Evolutionary conservation across 2,888 invertebrate species (phyloP).

Genomic region (Campaea margaritaria): DNA sequence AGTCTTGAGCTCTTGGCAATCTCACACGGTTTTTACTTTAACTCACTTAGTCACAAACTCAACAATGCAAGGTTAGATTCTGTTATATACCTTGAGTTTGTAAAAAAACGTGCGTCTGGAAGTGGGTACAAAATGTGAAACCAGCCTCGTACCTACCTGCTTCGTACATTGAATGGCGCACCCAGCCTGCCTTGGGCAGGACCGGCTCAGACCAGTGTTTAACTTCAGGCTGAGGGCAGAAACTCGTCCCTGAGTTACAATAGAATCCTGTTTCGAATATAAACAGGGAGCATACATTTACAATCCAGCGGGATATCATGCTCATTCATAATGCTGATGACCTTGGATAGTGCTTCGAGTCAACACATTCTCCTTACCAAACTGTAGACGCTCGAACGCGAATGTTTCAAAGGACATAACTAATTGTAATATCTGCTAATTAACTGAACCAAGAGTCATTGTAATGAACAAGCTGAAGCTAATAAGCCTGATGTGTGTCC

Average conservation of each 20-base stretch:
- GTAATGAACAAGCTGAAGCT: constrained; percentile 5
- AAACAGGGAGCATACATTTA: constrained; percentile 19
- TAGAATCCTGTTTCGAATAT: constrained; percentile 31
- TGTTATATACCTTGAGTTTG: constrained; percentile 1
- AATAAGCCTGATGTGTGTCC: constrained; percentile 13
- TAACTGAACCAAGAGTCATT: constrained; percentile 7
- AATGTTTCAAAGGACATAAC: constrained; percentile 25
- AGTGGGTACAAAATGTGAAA: constrained; percentile 3
- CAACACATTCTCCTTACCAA: constrained; percentile 69
- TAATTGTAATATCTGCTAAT: constrained; percentile 29
- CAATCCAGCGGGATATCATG: constrained; percentile 38
- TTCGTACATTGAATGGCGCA: constrained; percentile 12
- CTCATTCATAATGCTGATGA: constrained; percentile 59
- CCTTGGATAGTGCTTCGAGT: constrained; percentile 60
- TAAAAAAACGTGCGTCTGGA: constrained; percentile 11
- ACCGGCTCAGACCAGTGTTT: constrained; percentile 29
- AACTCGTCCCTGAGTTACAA: constrained; percentile 10
- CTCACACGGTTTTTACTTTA: constrained; percentile 12
- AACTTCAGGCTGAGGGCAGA: constrained; percentile 15
- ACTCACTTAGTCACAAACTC: constrained; percentile 2
- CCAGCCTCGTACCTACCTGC: not conserved
- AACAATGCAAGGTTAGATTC: constrained; percentile 24
- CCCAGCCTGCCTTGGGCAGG: constrained; percentile 26
- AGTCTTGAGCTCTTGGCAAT: constrained; percentile 2
- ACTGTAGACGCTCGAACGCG: constrained; percentile 46